Evolutionary conservation across 2,797 vertebrate genomes (phyloP), one percentile per base, ranked within the genome.

Genomic region (Enteromius paludinosus): DNA sequence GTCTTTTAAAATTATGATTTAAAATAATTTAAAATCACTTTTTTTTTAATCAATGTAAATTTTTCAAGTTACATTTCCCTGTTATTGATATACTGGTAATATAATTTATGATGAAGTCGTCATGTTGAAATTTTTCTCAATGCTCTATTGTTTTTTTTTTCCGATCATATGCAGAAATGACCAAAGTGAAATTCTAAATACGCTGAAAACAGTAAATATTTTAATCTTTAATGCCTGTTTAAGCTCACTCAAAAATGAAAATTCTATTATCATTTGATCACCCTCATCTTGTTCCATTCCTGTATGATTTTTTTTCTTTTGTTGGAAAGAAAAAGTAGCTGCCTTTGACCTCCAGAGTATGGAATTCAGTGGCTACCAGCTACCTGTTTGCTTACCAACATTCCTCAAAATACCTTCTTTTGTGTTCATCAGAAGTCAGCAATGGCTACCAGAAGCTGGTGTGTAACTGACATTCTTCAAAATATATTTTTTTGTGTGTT

Each of bases 171-270:
- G 3, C 15, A 59, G 10, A 69, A 69, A 73, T 23, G 28, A 11
- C 71, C 20, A 23, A 41, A 56, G n/a, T 15, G 1, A 59, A 56
- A 7, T 12, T 73, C 2, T 72, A 20, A 72, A n/a, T 43, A n/a
- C 3, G 20, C 41, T 68, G 0, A 56, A 56, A 56, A 61, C 49
- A 38, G 47, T 2, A 61, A 18, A 78, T n/a, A 62, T 77, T 38
- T 43, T 62, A 23, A 6, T 43, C 38, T 82, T 75, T 75, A 38
- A 65, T 41, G 23, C 15, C n/a, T 78, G 43, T 12, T 12, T 43
- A 43, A 43, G 10, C 11, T 12, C 10, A 43, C 41, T 71, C 52
- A 56, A 56, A 23, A 56, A 56, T 56, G 0, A 23, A 56, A 23
- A 61, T 28, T 5, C 11, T 59, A 23, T 12, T 4, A 59, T 59